These are phyloP conservation scores for Halichoerus grypus DNA, from an alignment of 2,113 vertebrate species.

Conservation along the genomic window DNA sequence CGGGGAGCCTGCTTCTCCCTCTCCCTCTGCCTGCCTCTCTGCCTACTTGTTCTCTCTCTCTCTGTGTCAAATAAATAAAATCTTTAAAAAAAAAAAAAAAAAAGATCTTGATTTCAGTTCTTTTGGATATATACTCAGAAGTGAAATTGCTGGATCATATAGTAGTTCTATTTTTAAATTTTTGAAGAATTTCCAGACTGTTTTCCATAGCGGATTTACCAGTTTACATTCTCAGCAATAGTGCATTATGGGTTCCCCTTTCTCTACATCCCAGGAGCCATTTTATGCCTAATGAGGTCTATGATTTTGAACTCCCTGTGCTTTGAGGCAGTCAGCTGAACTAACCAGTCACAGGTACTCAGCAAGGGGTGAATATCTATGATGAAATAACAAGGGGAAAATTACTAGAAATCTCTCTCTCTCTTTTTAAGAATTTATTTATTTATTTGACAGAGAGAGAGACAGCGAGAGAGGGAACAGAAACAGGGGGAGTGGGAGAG, in stretches of 20 bases:
- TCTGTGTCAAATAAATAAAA: too few species aligned
- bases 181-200: background rate
- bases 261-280: background rate
- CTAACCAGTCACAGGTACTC: background rate
- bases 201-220: background rate
- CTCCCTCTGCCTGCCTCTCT: too few species aligned
- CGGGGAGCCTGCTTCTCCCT: too few species aligned
- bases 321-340: background rate
- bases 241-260: background rate
- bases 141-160: background rate
- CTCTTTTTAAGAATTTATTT: too few species aligned
- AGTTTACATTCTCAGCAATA: background rate
- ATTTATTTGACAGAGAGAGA: too few species aligned
- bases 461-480: too few species aligned
- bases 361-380: background rate
- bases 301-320: background rate
- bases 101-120: background rate
- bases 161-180: background rate
- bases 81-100: too few species aligned
- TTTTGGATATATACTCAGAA: background rate
- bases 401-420: background rate
- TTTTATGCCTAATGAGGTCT: background rate
- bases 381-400: background rate
- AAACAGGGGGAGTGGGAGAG: too few species aligned
- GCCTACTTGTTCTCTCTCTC: too few species aligned